phyloP scores from a whole-genome alignment of 1,140 invertebrate genomes.

The Drosophila bifasciata region DNA sequence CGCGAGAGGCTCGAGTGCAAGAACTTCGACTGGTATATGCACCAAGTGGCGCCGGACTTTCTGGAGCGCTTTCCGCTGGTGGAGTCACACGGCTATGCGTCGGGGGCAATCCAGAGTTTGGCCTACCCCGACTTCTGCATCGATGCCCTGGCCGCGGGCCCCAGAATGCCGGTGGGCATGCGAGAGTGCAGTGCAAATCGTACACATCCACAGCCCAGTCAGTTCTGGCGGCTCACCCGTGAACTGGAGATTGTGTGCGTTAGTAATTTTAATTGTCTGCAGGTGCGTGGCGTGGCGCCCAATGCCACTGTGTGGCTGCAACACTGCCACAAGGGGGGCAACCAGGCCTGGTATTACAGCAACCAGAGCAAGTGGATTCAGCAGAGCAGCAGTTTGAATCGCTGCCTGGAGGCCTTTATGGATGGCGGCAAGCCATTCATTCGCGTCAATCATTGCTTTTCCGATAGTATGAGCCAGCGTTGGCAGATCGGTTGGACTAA shows the following conservation, averaged over 20 bases:
- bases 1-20: conserved; percentile 90
- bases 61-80: conserved; percentile 90
- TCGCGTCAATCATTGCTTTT: conserved; percentile 89
- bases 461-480: conserved; percentile 88
- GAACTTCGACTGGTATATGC: conserved; percentile 94
- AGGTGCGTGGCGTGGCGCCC: too few species aligned
- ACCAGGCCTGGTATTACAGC: too few species aligned
- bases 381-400: too few species aligned
- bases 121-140: conserved; percentile 89
- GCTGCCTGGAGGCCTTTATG: conserved; percentile 77
- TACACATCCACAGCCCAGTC: conserved; percentile 47
- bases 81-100: conserved; percentile 88
- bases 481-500: conserved; percentile 88
- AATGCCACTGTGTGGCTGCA: too few species aligned
- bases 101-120: conserved; percentile 89
- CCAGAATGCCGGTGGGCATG: conserved; percentile 88
- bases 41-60: conserved; percentile 92
- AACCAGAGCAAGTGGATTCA: too few species aligned
- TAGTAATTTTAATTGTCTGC: too few species aligned
- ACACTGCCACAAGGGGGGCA: too few species aligned
- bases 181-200: conserved; percentile 49
- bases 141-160: conserved; percentile 88
- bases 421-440: conserved; percentile 85
- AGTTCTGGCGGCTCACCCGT: conserved; percentile 85
- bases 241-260: conserved; percentile 65